phyloP scores from a whole-genome alignment of 2,113 vertebrate species.

The Geothlypis trichas region DNA sequence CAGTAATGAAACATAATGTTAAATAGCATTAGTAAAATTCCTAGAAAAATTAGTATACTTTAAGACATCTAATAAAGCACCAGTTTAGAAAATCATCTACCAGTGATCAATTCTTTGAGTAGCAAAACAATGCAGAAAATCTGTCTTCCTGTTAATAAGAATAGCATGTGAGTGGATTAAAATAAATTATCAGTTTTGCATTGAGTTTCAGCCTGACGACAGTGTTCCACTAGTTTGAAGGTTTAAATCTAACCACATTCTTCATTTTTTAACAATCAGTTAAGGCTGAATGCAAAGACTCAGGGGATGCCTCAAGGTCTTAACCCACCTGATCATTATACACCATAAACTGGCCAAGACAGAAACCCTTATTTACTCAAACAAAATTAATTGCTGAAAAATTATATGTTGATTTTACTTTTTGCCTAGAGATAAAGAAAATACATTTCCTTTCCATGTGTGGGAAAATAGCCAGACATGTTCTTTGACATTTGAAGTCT shows the following conservation, averaged over 20 bases:
- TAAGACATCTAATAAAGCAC: neutral
- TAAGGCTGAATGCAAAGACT: conserved; percentile 9
- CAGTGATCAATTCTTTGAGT: neutral
- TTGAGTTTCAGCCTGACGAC: neutral
- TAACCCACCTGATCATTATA: neutral
- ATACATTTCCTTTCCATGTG: neutral
- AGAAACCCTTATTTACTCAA: neutral
- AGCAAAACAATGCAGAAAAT: neutral
- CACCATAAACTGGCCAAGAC: neutral
- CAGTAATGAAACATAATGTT: neutral
- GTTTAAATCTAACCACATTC: neutral
- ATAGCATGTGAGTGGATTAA: neutral
- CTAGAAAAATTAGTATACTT: neutral
- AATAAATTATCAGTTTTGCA: neutral
- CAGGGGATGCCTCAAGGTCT: neutral
- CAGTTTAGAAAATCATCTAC: neutral
- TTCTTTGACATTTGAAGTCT: neutral
- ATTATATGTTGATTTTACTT: neutral
- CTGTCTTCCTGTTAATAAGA: neutral
- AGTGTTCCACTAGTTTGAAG: neutral
- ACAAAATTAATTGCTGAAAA: conserved; percentile 34
- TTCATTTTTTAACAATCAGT: conserved; percentile 21
- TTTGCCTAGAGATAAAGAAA: neutral
- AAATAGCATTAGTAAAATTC: neutral
- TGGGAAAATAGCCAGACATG: neutral